These are phyloP conservation scores for Narcine bancroftii DNA, from an alignment of 2,113 vertebrate genomes.

Conservation along the genomic window DNA sequence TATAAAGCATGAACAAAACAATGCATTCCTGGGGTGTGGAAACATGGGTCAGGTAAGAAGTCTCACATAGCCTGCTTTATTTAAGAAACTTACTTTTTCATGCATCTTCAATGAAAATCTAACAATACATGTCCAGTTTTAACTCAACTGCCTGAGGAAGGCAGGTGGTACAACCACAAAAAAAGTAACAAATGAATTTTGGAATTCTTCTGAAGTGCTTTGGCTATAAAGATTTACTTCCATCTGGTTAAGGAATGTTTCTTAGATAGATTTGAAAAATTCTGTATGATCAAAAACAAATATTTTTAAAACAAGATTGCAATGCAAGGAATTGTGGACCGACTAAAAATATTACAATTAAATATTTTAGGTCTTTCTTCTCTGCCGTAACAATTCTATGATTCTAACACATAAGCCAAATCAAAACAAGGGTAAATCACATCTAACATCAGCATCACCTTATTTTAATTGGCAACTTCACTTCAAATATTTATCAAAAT, in stretches of 20 bases:
- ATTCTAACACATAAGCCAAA: too few relatives aligned
- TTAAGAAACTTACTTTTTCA: not conserved
- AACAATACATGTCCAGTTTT: not conserved
- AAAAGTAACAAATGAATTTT: not conserved
- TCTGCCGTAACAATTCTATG: too few relatives aligned
- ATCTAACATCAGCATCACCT: not conserved
- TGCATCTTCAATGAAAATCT: not conserved
- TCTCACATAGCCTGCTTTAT: not conserved
- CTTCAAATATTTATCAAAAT: slow-evolving; percentile 4
- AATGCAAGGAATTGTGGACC: not conserved
- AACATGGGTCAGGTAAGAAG: not conserved
- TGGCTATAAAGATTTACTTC: not conserved
- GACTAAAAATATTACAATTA: not conserved
- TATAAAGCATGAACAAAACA: not conserved
- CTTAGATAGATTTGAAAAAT: not conserved
- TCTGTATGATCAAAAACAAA: not conserved
- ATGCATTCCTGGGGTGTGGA: not conserved
- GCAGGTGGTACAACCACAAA: too few relatives aligned
- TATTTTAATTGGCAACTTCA: not conserved
- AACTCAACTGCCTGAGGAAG: not conserved
- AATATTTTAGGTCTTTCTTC: not conserved
- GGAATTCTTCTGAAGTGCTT: not conserved
- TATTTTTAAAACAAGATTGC: not conserved
- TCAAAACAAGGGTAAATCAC: not conserved
- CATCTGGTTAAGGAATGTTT: not conserved